These are phyloP conservation scores for Spialia ferax DNA, from an alignment of 2,888 invertebrate genomes.

Conservation along the genomic window DNA sequence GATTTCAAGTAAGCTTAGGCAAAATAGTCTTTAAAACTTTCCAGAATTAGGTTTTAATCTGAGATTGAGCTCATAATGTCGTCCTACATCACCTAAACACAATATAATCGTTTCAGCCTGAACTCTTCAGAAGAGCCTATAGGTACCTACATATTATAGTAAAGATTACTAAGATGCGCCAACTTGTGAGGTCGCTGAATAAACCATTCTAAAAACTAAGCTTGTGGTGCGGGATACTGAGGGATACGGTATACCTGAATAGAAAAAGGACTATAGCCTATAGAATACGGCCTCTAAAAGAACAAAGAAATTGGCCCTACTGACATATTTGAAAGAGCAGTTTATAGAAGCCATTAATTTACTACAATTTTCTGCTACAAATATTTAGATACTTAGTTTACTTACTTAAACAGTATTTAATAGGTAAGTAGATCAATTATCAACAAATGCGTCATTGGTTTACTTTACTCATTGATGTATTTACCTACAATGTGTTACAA, in stretches of 20 bases:
- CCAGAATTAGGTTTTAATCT: conserved; percentile 26
- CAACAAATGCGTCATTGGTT: no score
- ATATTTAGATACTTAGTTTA: no score
- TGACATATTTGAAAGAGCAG: background rate
- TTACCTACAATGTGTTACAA: no score
- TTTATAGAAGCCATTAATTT: no score
- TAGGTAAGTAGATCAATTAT: no score
- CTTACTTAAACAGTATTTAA: no score
- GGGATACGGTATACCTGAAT: no score
- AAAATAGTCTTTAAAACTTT: no score
- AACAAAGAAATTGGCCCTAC: conserved; percentile 20
- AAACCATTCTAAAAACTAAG: conserved; percentile 29
- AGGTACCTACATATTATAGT: conserved; percentile 13
- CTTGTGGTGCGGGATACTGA: no score
- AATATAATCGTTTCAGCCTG: conserved; percentile 26
- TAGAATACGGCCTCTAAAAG: conserved; percentile 22
- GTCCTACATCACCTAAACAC: conserved; percentile 27
- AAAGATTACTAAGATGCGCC: conserved; percentile 38
- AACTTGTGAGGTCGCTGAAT: conserved; percentile 41
- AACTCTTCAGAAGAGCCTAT: conserved; percentile 17
- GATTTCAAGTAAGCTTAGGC: no score
- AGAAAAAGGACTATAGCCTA: conserved; percentile 22
- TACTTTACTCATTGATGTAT: no score
- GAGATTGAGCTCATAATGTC: conserved; percentile 25
- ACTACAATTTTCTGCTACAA: no score